Percentiles rank a stretch among this genome's conserved stretches.
These are phyloP conservation scores for Drosophila ustulata DNA, from an alignment of 2,888 invertebrate species.

Conservation along the genomic window DNA sequence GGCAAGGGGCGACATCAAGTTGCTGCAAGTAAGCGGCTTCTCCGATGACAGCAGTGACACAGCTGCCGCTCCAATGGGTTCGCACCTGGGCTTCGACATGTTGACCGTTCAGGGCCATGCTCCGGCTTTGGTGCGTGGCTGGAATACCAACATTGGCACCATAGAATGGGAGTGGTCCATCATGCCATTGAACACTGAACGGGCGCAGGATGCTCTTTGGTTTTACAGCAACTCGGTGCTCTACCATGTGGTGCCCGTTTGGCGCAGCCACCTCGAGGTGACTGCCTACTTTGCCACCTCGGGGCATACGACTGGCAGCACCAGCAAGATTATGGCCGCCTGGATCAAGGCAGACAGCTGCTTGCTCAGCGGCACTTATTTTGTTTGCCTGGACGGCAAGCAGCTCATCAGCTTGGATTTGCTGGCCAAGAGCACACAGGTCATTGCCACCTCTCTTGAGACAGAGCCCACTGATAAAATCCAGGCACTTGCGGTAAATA, in stretches of 20 bases:
- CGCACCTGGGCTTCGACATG: slow-evolving; percentile 87
- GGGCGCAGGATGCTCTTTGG: slow-evolving; percentile 86
- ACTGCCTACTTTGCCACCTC: slow-evolving; percentile 88
- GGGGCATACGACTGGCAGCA: slow-evolving; percentile 86
- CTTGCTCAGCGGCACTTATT: slow-evolving; percentile 87
- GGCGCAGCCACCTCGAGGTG: slow-evolving; percentile 88
- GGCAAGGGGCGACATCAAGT: slow-evolving; percentile 88
- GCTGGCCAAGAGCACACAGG: slow-evolving; percentile 86
- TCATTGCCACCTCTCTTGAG: slow-evolving; percentile 83
- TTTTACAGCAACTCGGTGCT: slow-evolving; percentile 87
- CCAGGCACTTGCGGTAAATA: slow-evolving; percentile 74
- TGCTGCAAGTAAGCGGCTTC: slow-evolving; percentile 84
- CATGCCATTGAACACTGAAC: slow-evolving; percentile 81
- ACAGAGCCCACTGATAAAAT: slow-evolving; percentile 78
- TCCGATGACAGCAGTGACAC: slow-evolving; percentile 69
- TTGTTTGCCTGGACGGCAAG: slow-evolving; percentile 88
- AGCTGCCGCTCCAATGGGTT: slow-evolving; percentile 78
- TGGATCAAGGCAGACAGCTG: slow-evolving; percentile 87
- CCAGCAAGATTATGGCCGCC: slow-evolving; percentile 87
- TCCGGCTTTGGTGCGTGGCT: slow-evolving; percentile 90
- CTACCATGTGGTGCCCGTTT: slow-evolving; percentile 87
- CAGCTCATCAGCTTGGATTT: slow-evolving; percentile 88
- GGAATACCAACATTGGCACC: slow-evolving; percentile 90
- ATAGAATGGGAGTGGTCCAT: slow-evolving; percentile 92
- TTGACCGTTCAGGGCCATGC: slow-evolving; percentile 91